Conservation (phyloP, 2,113 vertebrate species). For the Gila orcuttii region DNA sequence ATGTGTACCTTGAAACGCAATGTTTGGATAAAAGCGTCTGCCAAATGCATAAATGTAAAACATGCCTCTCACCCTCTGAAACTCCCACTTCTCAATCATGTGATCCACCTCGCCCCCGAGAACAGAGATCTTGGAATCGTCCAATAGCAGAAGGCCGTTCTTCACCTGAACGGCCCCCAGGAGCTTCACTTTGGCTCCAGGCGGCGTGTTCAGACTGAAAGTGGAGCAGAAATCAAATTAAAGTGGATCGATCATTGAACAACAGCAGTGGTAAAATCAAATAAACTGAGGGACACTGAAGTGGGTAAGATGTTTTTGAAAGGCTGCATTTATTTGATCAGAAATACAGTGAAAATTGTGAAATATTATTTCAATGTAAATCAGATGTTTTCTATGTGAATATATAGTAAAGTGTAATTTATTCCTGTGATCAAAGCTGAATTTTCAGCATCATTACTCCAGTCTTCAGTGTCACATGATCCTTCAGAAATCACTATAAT, state of each 20-base stretch:
- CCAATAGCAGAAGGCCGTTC: slow-evolving; percentile 92
- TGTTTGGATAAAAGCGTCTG: no score
- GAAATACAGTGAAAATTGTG: background rate
- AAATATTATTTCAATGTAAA: background rate
- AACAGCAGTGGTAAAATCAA: background rate
- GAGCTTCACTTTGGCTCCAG: slow-evolving; percentile 95
- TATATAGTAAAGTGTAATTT: background rate
- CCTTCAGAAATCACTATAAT: background rate
- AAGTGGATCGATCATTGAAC: background rate
- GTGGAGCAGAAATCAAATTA: slow-evolving; percentile 36
- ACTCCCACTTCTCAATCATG: slow-evolving; percentile 97
- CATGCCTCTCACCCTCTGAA: slow-evolving; percentile 88
- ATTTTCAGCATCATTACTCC: background rate
- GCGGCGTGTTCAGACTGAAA: slow-evolving; percentile 83
- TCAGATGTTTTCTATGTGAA: background rate
- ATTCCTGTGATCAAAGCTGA: background rate
- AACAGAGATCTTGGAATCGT: slow-evolving; percentile 87
- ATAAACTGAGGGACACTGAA: background rate
- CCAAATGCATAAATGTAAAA: no score
- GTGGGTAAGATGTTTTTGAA: background rate
- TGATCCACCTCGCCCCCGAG: slow-evolving; percentile 97
- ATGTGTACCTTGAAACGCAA: no score
- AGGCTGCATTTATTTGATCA: background rate
- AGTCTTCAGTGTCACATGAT: background rate
- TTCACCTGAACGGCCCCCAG: slow-evolving; percentile 86